phyloP scores from a whole-genome alignment of 2,113 vertebrate species.

The Zingel zingel region DNA sequence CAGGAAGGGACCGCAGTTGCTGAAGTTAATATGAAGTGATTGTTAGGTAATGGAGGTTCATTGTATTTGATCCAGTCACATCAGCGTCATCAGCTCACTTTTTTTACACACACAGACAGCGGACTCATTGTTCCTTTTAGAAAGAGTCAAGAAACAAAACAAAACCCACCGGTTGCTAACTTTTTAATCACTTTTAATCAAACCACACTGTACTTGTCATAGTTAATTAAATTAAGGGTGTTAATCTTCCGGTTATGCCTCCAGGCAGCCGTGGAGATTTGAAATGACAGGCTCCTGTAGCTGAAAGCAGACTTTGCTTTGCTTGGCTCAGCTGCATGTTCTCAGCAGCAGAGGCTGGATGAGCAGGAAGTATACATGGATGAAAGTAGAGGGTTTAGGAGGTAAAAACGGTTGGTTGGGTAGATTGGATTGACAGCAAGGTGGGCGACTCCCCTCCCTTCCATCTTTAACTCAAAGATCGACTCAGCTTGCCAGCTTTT shows the following conservation, averaged over 20 bases:
- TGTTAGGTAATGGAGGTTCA: not conserved
- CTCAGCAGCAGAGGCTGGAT: slow-evolving; percentile 1
- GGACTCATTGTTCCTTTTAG: not conserved
- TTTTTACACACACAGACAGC: not conserved
- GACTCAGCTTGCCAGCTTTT: slow-evolving; percentile 1
- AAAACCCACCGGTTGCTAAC: not conserved
- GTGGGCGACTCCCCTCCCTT: not conserved
- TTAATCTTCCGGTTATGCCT: slow-evolving; percentile 6
- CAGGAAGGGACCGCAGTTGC: not conserved
- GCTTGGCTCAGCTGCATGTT: slow-evolving; percentile 1
- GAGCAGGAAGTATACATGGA: slow-evolving; percentile 6
- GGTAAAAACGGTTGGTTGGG: not conserved
- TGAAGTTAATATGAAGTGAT: slow-evolving; percentile 16
- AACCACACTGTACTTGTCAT: not conserved
- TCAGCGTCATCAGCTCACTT: slow-evolving; percentile 9
- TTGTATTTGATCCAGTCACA: not conserved
- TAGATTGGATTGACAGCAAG: slow-evolving; percentile 1
- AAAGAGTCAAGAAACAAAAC: not conserved
- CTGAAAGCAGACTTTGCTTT: not conserved
- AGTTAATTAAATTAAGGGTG: slow-evolving; percentile 36
- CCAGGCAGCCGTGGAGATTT: slow-evolving; percentile 16
- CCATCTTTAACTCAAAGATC: slow-evolving; percentile 1
- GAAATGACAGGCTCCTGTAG: not conserved
- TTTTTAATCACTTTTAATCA: slow-evolving; percentile 15
- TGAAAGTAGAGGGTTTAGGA: slow-evolving; percentile 10